Evolutionary conservation across 1,140 invertebrate species (phyloP).

Genomic region (Diachasma alloeum): DNA sequence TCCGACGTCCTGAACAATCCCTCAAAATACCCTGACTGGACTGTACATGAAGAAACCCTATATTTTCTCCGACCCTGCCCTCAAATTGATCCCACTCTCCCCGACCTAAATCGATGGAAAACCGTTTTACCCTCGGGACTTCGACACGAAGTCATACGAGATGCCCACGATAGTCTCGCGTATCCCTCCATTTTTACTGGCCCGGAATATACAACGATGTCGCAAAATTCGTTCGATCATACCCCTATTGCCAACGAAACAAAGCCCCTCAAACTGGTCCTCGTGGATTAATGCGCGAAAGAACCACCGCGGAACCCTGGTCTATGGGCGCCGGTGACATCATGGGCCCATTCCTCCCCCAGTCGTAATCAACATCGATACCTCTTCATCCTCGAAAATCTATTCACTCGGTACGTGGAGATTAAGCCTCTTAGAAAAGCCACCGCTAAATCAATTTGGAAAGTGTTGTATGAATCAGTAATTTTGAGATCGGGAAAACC

Average conservation of each 20-base stretch:
- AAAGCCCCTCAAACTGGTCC: slow-evolving; percentile 44
- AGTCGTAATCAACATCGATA: slow-evolving; percentile 48
- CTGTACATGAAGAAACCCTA: neutral
- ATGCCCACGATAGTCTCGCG: slow-evolving; percentile 34
- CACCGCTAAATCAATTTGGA: too few relatives aligned
- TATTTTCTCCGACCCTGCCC: slow-evolving; percentile 1
- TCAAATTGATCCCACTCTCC: too few relatives aligned
- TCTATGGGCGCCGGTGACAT: slow-evolving; percentile 53
- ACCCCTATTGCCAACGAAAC: slow-evolving; percentile 38
- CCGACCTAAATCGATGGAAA: too few relatives aligned
- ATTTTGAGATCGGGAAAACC: too few relatives aligned
- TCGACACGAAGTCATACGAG: slow-evolving; percentile 16
- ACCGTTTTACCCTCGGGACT: neutral
- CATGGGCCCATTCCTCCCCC: slow-evolving; percentile 54
- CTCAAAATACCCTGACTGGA: neutral
- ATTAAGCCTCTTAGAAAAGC: too few relatives aligned
- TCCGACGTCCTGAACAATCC: too few relatives aligned
- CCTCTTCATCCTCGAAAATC: slow-evolving; percentile 51
- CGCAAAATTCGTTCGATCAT: slow-evolving; percentile 30
- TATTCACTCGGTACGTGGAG: slow-evolving; percentile 54
- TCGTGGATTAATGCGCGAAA: slow-evolving; percentile 46
- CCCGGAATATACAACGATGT: slow-evolving; percentile 27
- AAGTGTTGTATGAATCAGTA: too few relatives aligned
- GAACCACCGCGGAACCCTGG: slow-evolving; percentile 44
- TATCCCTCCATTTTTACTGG: neutral